phyloP scores from a whole-genome alignment of 2,797 vertebrate species.

The Cottoperca gobio region DNA sequence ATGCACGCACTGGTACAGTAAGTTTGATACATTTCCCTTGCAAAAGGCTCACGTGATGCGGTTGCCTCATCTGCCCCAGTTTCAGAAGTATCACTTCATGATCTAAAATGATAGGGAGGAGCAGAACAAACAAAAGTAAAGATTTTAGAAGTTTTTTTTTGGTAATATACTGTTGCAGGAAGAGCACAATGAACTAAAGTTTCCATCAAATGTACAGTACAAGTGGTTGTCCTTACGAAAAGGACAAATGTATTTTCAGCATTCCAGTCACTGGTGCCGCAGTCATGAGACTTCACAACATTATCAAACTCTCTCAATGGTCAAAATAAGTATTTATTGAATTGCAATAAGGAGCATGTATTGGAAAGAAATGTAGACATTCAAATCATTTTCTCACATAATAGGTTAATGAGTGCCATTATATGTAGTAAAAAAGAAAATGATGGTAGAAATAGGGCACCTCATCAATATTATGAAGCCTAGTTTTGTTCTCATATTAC shows the following conservation, averaged over 20 bases:
- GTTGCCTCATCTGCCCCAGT: conserved; percentile 53
- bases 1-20: conserved; percentile 17
- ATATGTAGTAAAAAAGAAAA: background rate
- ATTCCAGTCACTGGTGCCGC: background rate
- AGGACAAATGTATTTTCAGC: conserved; percentile 17
- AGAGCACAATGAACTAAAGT: background rate
- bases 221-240: background rate
- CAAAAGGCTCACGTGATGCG: conserved; percentile 26
- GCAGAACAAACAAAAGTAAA: conserved; percentile 21
- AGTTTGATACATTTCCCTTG: conserved; percentile 47
- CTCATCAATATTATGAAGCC: conserved; percentile 67
- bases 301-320: background rate
- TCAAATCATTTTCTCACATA: background rate
- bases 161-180: background rate
- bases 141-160: background rate
- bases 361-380: background rate
- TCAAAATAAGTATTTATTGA: background rate
- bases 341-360: background rate
- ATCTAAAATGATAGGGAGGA: conserved; percentile 25
- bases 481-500: conserved; percentile 71
- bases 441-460: conserved; percentile 46
- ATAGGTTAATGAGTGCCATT: background rate
- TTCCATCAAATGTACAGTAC: conserved; percentile 9
- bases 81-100: conserved; percentile 48
- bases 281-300: background rate